Conservation (phyloP, 2,888 invertebrate species). For the Altica lythri region DNA sequence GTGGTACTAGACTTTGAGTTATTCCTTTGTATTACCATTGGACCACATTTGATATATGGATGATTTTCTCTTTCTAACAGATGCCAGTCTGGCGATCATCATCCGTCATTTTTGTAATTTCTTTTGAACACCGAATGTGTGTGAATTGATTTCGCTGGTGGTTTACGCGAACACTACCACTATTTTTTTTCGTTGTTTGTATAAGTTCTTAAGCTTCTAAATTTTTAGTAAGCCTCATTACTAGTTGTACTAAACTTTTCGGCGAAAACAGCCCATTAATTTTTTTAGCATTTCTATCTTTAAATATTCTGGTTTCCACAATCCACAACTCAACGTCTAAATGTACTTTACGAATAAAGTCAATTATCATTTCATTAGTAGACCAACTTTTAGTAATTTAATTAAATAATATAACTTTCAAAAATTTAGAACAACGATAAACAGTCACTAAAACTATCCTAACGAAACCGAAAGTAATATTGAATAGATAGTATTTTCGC, state of each 20-base stretch:
- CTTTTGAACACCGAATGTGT: too few species aligned
- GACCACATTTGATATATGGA: too few species aligned
- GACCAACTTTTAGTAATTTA: slow-evolving; percentile 17
- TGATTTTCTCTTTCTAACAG: too few species aligned
- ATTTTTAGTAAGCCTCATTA: slow-evolving; percentile 39
- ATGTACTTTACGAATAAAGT: slow-evolving; percentile 16
- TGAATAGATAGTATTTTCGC: slow-evolving; percentile 8
- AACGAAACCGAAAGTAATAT: slow-evolving; percentile 12
- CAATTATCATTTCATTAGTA: slow-evolving; percentile 17
- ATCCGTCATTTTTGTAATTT: too few species aligned
- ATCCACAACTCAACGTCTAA: slow-evolving; percentile 13
- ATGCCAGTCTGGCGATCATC: too few species aligned
- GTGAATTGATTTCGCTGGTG: slow-evolving; percentile 33
- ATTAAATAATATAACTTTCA: not conserved
- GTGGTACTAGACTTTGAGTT: too few species aligned
- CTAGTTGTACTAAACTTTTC: slow-evolving; percentile 29
- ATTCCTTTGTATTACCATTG: too few species aligned
- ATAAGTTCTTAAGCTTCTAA: slow-evolving; percentile 37
- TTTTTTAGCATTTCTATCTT: slow-evolving; percentile 33
- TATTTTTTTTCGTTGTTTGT: slow-evolving; percentile 34
- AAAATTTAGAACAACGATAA: slow-evolving; percentile 12
- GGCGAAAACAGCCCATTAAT: slow-evolving; percentile 33
- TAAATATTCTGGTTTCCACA: slow-evolving; percentile 21
- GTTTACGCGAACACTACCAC: slow-evolving; percentile 37
- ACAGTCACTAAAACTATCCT: slow-evolving; percentile 8